Percentiles rank a stretch among this genome's conserved stretches.
phyloP scores from a whole-genome alignment of 30 jellyfish, hydroid and myxozoan genomes.

The Turritopsis dohrnii region DNA sequence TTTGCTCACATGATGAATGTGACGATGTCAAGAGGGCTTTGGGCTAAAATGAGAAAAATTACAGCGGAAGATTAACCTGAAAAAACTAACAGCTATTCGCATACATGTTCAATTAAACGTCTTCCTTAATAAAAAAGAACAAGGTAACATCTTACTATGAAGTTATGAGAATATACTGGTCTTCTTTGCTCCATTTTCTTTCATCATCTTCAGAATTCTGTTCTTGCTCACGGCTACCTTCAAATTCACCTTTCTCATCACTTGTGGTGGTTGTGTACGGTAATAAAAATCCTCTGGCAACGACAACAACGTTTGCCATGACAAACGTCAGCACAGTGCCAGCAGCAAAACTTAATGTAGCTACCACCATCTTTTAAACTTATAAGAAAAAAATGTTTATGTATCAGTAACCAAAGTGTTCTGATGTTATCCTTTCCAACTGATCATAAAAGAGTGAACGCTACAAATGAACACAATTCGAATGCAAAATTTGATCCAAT shows the following conservation, averaged over 20 bases:
- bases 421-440: neutral
- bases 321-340: slow-evolving; percentile 40
- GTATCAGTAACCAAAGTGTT: neutral
- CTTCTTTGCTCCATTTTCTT: slow-evolving; percentile 22
- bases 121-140: no score
- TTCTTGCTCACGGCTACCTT: neutral
- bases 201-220: neutral
- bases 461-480: neutral
- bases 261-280: slow-evolving; percentile 32
- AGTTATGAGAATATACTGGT: neutral
- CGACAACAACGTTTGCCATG: slow-evolving; percentile 51
- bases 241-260: neutral
- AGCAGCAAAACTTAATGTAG: slow-evolving; percentile 36
- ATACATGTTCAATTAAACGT: no score
- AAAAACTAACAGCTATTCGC: no score
- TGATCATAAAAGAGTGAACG: neutral
- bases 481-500: neutral
- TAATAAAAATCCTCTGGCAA: slow-evolving; percentile 38
- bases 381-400: no score
- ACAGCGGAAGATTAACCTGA: neutral
- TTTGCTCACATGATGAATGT: neutral
- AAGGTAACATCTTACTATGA: slow-evolving; percentile 12
- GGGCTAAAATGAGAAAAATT: neutral
- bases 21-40: neutral
- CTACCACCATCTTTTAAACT: slow-evolving; percentile 40